Evolutionary conservation across 2,888 invertebrate species (phyloP), one percentile per base, ranked within the genome.

Genomic region (Nymphalis polychloros): DNA sequence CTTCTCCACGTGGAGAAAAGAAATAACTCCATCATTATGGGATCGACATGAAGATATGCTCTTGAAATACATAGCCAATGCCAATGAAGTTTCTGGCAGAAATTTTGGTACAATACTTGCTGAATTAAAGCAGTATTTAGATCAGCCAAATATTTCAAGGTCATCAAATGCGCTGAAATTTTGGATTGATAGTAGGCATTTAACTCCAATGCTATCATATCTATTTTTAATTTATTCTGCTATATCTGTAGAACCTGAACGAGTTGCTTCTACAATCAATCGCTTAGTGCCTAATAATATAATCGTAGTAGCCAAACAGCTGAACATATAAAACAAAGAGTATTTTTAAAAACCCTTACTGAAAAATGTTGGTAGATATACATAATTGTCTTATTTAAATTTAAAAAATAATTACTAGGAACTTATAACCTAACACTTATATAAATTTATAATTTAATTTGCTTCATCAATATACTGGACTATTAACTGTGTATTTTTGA

Each of bases 191-290:
- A 68, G 72, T 68, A 64, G 68, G 46, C 67, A 73, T n/a, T n/a
- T 72, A 71, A 68, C 70, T 65, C 71, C 64, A 19, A 70, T 69
- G 47, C 62, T 73, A 63, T 74, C 69, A 68, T 65, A 70, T 70
- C 71, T 68, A 72, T 72, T 69, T 68, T 67, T 72, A 31, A 75
- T 73, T 71, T 73, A 71, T 64, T 72, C 66, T 71, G 70, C 72
- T 72, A 69, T 69, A 71, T 72, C 72, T 70, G 70, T 72, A 72
- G 69, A 68, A 73, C 71, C 69, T 66, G 69, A 73, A 70, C 61
- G 70, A 67, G 53, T 72, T 71, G 72, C 68, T 63, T 75, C 70
- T 72, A 70, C 69, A 66, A 72, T 72, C 57, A 72, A 70, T 73
- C 57, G 13, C 19, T 49, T n/a, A 49, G 49, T 49, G 17, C 49